A percentile compares a stretch with the other conserved stretches of the same genome.
These are phyloP conservation scores for Temnothorax curvispinosus DNA, from an alignment of 1,140 invertebrate genomes.

Conservation along the genomic window DNA sequence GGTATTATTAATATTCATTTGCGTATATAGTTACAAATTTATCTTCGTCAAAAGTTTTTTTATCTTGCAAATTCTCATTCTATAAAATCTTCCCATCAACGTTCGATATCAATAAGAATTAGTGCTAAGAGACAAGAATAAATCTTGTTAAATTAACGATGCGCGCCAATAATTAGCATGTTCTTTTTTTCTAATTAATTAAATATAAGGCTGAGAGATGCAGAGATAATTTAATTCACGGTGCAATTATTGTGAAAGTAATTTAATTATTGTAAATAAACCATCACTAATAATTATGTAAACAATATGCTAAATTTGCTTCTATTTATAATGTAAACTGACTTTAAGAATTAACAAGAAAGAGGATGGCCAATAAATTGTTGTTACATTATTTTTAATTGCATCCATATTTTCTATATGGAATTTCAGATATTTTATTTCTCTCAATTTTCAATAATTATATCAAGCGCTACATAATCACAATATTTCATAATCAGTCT, in stretches of 20 bases:
- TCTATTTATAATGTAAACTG: constrained; percentile 45
- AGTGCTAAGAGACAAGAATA: constrained; percentile 14
- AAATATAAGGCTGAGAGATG: constrained; percentile 7
- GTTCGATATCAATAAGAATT: background rate
- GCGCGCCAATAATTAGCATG: constrained; percentile 8
- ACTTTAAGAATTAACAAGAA: constrained; percentile 41
- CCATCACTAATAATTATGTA: constrained; percentile 50
- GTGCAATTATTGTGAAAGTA: constrained; percentile 37
- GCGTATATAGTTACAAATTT: background rate
- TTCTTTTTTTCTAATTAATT: constrained; percentile 8
- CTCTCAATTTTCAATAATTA: background rate
- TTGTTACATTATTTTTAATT: constrained; percentile 53
- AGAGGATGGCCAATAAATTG: constrained; percentile 63
- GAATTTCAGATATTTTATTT: background rate
- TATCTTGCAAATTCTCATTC: background rate
- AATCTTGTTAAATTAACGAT: constrained; percentile 20
- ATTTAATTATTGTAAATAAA: constrained; percentile 58
- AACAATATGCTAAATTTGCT: constrained; percentile 32
- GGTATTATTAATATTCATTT: constrained; percentile 2
- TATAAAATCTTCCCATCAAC: background rate
- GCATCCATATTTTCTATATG: background rate
- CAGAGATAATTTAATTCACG: constrained; percentile 33
- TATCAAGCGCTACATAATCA: background rate
- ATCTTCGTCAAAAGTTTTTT: background rate
- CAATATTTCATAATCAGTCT: constrained; percentile 9